phyloP scores from a whole-genome alignment of 2,888 invertebrate species.

The Brassicogethes aeneus region DNA sequence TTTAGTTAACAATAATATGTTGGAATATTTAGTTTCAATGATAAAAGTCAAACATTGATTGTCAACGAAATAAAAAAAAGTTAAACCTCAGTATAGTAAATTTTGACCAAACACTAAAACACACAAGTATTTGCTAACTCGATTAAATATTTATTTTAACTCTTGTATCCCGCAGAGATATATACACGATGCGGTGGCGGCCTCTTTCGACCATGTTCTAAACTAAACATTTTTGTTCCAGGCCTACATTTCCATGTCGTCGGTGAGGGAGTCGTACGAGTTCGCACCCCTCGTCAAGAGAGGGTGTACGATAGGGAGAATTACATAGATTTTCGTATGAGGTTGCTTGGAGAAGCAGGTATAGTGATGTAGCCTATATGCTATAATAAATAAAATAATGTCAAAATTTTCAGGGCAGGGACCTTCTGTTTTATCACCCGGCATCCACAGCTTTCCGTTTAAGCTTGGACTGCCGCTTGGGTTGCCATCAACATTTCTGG shows the following conservation, averaged over 20 bases:
- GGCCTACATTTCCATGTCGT: constrained; percentile 91
- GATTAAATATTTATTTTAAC: not conserved
- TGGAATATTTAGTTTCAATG: no score
- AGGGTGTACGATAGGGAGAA: constrained; percentile 85
- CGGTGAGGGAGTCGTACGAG: constrained; percentile 87
- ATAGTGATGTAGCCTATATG: constrained; percentile 16
- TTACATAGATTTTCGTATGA: constrained; percentile 91
- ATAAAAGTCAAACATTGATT: no score
- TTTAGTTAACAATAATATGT: no score
- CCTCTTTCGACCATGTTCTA: no score
- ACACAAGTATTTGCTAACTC: not conserved
- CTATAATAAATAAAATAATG: not conserved
- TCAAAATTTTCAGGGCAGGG: constrained; percentile 59
- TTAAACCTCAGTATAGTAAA: no score
- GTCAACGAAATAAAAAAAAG: no score
- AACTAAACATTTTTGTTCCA: constrained; percentile 42
- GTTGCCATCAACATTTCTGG: constrained; percentile 84
- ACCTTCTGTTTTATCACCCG: constrained; percentile 76
- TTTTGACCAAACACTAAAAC: no score
- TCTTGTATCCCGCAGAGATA: no score
- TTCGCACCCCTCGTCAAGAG: constrained; percentile 73
- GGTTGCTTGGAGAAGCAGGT: constrained; percentile 82
- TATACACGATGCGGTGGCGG: no score
- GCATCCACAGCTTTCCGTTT: constrained; percentile 92
- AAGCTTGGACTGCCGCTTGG: constrained; percentile 85